Conservation (phyloP, 2,797 vertebrate species). For the Psittacula echo region DNA sequence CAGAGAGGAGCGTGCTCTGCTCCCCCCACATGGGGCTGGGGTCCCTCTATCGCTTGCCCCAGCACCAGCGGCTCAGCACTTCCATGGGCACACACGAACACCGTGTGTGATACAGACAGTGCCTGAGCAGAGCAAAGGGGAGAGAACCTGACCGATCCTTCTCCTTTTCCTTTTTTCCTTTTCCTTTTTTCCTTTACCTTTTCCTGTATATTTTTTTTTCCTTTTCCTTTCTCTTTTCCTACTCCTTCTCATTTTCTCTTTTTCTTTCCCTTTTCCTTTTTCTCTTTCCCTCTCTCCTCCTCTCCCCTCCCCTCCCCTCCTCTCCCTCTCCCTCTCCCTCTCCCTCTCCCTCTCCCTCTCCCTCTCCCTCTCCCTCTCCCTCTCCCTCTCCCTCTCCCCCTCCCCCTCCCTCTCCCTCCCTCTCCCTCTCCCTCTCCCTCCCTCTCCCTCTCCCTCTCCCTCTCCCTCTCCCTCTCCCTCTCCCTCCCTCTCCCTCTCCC, state of each 20-base stretch:
- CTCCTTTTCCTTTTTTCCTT: no score
- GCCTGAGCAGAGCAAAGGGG: not conserved
- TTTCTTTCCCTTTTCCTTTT: accelerated
- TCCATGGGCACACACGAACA: accelerated
- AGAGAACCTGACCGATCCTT: not conserved
- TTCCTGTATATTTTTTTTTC: accelerated
- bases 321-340: accelerated
- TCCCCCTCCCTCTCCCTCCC: no score
- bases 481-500: no score
- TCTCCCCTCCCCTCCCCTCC: no score
- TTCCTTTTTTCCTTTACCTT: accelerated
- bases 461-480: no score
- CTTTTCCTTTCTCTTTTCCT: not conserved
- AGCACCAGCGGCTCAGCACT: not conserved
- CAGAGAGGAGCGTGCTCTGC: not conserved
- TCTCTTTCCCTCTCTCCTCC: accelerated
- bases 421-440: no score
- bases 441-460: no score
- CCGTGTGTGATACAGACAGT: not conserved
- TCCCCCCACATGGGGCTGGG: not conserved
- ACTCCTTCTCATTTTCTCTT: accelerated
- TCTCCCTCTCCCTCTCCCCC: no score
- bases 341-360: no score
- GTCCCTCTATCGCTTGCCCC: accelerated
- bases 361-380: accelerated